Conservation (phyloP, 2,113 vertebrate species). For the Nesospiza acunhae region DNA sequence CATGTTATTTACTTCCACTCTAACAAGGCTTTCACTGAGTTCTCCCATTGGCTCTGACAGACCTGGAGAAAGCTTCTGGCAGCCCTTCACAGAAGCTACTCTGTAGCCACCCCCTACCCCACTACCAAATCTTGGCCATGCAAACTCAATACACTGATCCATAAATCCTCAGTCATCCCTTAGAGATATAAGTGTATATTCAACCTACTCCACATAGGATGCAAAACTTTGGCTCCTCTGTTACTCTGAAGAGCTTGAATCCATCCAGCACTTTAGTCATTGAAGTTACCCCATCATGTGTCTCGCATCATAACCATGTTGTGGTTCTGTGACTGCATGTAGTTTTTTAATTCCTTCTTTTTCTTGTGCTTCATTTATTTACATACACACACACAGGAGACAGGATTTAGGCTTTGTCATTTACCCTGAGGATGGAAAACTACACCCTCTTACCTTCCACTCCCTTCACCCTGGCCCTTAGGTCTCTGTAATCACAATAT, state of each 20-base stretch:
- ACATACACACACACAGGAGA: not conserved
- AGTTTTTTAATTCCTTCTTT: not conserved
- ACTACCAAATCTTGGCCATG: not conserved
- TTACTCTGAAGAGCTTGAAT: not conserved
- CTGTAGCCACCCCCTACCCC: accelerated
- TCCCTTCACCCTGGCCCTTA: not conserved
- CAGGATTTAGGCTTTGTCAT: not conserved
- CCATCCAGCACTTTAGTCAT: not conserved
- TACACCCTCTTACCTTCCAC: not conserved
- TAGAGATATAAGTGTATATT: not conserved
- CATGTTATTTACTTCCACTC: not conserved
- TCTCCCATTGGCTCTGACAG: not conserved
- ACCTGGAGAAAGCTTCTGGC: not conserved
- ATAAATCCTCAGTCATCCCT: not conserved
- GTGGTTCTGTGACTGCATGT: not conserved
- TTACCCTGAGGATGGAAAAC: not conserved
- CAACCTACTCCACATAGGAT: accelerated
- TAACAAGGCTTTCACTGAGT: not conserved
- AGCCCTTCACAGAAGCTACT: not conserved
- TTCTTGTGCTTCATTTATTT: not conserved
- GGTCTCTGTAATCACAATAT: not conserved
- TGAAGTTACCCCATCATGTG: not conserved
- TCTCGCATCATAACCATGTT: not conserved
- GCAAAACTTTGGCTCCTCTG: not conserved
- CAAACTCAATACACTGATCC: not conserved